Evolutionary conservation across 2,797 vertebrate genomes (phyloP).

Genomic region (Hozukius guyotensis): DNA sequence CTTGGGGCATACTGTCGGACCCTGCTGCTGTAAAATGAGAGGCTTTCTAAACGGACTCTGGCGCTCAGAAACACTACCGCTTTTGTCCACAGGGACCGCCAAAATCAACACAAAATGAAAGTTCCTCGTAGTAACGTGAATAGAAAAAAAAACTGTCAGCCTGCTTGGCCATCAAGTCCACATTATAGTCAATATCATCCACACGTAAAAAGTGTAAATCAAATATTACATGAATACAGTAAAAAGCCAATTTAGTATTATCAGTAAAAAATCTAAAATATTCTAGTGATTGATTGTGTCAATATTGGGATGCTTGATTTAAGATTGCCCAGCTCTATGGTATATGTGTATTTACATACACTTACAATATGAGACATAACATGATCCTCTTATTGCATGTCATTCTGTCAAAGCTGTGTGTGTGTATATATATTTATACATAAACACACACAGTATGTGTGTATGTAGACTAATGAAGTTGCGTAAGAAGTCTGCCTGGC

Average conservation of each 20-base stretch:
- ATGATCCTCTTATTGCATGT: neutral
- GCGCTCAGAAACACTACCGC: neutral
- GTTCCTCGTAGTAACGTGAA: neutral
- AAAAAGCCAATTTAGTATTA: neutral
- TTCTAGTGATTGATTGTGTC: neutral
- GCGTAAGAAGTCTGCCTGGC: constrained; percentile 60
- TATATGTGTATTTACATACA: neutral
- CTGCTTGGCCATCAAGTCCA: neutral
- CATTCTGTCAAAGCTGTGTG: neutral
- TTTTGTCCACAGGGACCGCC: neutral
- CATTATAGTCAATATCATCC: neutral
- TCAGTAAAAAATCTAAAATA: neutral
- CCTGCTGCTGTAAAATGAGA: neutral
- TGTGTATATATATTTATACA: neutral
- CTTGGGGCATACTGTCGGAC: too few species aligned
- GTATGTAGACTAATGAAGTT: constrained; percentile 50
- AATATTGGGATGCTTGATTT: neutral
- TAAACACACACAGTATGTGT: neutral
- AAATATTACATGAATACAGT: neutral
- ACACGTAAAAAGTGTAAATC: neutral
- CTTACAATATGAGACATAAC: neutral
- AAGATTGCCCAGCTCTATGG: neutral
- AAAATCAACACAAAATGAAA: neutral
- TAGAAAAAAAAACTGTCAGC: neutral
- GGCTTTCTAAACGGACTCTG: neutral